Evolutionary conservation across 2,888 invertebrate species (phyloP), one percentile per base, ranked within the genome.

Genomic region (Rhodophaea formosa): DNA sequence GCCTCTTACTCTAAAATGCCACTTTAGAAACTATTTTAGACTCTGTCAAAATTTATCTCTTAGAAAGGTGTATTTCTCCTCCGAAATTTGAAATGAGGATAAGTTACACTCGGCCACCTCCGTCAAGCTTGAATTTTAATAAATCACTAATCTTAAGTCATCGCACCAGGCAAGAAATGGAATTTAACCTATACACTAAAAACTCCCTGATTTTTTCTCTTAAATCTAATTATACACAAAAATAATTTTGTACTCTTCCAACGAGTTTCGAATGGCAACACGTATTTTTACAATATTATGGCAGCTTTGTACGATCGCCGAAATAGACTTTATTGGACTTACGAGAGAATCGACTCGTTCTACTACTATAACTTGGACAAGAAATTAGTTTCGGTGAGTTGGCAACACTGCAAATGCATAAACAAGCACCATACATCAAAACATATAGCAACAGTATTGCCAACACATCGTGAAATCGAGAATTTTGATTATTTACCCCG

Each of bases 181-280:
- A 77, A 79, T 81, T 83, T 78, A 77, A 80, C 80, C 73, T 86
- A 88, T 84, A 82, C 69, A 72, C 85, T 87, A 89, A 71, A 85
- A 79, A 81, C 89, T 89, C 89, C 91, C 90, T 90, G 90, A 90
- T 90, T 90, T 88, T 82, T 85, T 83, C 90, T 90, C 90, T 91
- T 90, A 90, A 62, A 77, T 75, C 86, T 88, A 87, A 84, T 79
- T 90, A 88, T 91, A 88, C 88, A 89, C 87, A 89, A 91, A 86
- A 89, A 90, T 89, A 90, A 88, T 90, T 89, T 91, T 91, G 91
- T 90, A 91, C 91, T 91, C 90, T 88, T 80, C 72, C 76, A 84
- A 84, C 86, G 88, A 90, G 88, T 86, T 86, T 84, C 74, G 75
- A 86, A 89, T 89, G 88, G 90, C 88, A 88, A 85, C 86, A 86